Percentiles rank a stretch among this genome's conserved stretches.
phyloP scores from a whole-genome alignment of 2,113 vertebrate genomes.

The Bettongia penicillata region DNA sequence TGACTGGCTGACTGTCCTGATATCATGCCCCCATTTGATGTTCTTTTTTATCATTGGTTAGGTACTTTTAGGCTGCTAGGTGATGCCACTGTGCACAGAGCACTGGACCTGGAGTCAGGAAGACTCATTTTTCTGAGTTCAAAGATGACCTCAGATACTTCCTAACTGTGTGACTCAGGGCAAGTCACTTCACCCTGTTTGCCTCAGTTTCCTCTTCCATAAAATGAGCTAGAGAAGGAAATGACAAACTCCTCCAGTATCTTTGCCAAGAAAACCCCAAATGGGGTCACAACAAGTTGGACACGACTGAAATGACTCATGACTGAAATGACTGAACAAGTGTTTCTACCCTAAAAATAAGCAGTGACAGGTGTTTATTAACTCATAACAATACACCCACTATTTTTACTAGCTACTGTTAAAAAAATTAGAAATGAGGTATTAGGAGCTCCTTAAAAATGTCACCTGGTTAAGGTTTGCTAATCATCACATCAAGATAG shows the following conservation, averaged over 20 bases:
- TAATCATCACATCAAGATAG: not conserved
- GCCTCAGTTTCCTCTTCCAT: not conserved
- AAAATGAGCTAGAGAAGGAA: not conserved
- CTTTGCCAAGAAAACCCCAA: not conserved
- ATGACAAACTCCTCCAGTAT: not conserved
- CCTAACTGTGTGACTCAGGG: not conserved
- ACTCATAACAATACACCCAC: not conserved
- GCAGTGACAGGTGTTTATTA: not conserved
- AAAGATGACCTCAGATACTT: not conserved
- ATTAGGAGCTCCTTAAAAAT: too few species aligned
- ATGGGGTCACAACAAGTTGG: not conserved
- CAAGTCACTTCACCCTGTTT: not conserved
- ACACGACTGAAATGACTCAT: not conserved
- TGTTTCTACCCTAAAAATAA: not conserved
- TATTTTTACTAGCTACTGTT: constrained; percentile 5
- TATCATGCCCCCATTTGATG: not conserved
- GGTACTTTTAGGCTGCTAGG: not conserved
- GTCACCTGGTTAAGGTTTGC: not conserved
- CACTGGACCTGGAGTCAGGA: accelerated
- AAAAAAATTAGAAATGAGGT: constrained; percentile 9
- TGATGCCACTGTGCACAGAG: not conserved
- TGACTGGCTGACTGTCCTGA: not conserved
- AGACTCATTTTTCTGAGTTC: not conserved
- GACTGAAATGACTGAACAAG: not conserved
- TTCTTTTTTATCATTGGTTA: not conserved